A percentile compares a stretch with the other conserved stretches of the same genome.
These are phyloP conservation scores for Promerops cafer DNA, from an alignment of 2,113 vertebrate species.

Conservation along the genomic window DNA sequence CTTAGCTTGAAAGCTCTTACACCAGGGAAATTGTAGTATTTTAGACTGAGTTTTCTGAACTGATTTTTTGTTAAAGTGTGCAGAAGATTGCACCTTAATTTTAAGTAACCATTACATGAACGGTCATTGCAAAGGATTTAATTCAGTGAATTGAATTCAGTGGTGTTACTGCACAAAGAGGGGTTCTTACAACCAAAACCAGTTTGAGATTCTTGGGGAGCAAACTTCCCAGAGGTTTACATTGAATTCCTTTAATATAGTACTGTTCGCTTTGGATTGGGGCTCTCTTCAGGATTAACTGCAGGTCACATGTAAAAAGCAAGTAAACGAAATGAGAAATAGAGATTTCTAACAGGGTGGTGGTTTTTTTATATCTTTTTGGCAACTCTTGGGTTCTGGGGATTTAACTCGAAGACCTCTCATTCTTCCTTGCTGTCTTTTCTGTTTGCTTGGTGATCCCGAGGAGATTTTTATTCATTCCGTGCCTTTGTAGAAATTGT, in stretches of 20 bases:
- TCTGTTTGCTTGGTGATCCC: not conserved
- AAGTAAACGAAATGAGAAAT: not conserved
- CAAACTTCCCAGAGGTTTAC: not conserved
- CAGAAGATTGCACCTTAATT: not conserved
- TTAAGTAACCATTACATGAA: not conserved
- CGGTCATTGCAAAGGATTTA: not conserved
- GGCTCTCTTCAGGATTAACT: not conserved
- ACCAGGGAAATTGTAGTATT: not conserved
- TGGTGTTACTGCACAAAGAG: not conserved
- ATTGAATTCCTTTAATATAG: not conserved
- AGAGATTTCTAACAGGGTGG: not conserved
- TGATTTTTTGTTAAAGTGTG: not conserved
- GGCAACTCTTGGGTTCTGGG: not conserved
- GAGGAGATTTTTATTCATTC: not conserved
- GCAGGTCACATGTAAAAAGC: not conserved
- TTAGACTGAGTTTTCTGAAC: not conserved
- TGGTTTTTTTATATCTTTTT: accelerated
- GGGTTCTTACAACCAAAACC: not conserved
- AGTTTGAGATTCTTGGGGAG: not conserved
- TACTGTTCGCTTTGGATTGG: not conserved
- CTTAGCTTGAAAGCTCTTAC: not conserved
- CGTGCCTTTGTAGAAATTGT: not conserved
- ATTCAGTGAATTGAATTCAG: not conserved
- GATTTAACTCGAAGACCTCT: not conserved
- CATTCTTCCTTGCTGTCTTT: not conserved